Evolutionary conservation across 2,113 vertebrate species (phyloP), one percentile per base, ranked within the genome.

Genomic region (Thermophis baileyi): DNA sequence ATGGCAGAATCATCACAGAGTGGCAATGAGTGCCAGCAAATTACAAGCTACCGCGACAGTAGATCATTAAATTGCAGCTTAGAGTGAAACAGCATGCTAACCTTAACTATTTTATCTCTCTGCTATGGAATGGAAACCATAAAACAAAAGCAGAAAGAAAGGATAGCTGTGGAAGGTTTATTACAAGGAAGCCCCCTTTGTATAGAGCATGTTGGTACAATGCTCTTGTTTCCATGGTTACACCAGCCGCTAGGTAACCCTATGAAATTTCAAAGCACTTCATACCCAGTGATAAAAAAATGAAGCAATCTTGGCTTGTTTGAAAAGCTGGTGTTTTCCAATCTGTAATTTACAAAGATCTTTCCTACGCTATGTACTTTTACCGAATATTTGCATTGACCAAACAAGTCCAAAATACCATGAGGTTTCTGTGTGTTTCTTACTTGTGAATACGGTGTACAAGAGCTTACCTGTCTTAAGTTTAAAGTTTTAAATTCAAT

Each of bases 141-240:
- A 63, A 57, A 90, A 86, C 53, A 90, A 85, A 90, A 90, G 53
- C 74, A 60, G 81, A 63, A 93, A 74, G 53, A 57, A 60, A 85
- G 74, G 40, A 46, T 88, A 88, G 53, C 54, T 9, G 87, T 86
- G 88, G 86, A 63, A 89, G n/a, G 47, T 55, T 93, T 93, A 90
- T 90, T 93, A 90, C 81, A 87, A 87, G 74, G 81, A 93, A 90
- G 51, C 49, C 74, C 92, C 81, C 51, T 89, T 90, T 63, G 54
- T 90, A 54, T 35, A 60, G 74, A 87, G 81, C 50, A 87, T 18
- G n/a, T 51, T 86, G 86, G 92, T 85, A 60, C 92, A 44, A n/a
- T 51, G 74, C 89, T 93, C 46, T 90, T 30, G 89, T 93, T 93
- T 93, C 92, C 92, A 93, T 93, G 89, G 92, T 90, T 86, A 93